These are phyloP conservation scores for Nesoenas mayeri DNA, from an alignment of 2,113 vertebrate genomes.

Conservation along the genomic window DNA sequence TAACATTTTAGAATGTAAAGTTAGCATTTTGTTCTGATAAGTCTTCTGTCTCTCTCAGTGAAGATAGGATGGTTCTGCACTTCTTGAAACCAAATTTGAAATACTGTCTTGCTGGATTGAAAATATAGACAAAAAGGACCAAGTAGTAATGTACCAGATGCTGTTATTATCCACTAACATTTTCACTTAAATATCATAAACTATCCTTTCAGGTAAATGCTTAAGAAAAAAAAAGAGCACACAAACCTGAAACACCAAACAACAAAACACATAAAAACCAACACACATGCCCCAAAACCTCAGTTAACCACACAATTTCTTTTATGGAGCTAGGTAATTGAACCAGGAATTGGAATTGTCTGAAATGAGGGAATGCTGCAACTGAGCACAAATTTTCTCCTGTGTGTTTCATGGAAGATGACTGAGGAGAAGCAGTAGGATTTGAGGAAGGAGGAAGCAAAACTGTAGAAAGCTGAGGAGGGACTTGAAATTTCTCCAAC, in stretches of 20 bases:
- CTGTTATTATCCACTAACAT: background rate
- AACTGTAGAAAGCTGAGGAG: background rate
- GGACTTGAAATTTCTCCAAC: background rate
- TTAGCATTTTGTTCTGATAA: background rate
- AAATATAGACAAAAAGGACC: background rate
- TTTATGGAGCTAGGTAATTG: background rate
- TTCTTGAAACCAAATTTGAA: background rate
- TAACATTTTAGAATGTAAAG: background rate
- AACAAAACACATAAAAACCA: background rate
- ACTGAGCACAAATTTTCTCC: background rate
- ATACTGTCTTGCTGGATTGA: background rate
- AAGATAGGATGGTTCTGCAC: background rate
- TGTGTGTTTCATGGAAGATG: background rate
- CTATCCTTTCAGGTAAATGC: background rate
- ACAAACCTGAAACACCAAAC: background rate
- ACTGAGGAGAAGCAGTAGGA: background rate
- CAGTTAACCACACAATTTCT: background rate
- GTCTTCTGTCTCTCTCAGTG: background rate
- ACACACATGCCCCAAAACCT: too few relatives aligned
- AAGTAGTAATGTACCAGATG: background rate
- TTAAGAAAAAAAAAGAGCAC: background rate
- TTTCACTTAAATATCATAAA: background rate
- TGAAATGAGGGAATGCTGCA: background rate
- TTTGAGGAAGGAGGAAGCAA: background rate
- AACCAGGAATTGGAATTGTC: background rate